A percentile compares a stretch with the other conserved stretches of the same genome.
phyloP scores from a whole-genome alignment of 92 coral and sea anemone genomes.

The Chrysogorgia sp. region DNA sequence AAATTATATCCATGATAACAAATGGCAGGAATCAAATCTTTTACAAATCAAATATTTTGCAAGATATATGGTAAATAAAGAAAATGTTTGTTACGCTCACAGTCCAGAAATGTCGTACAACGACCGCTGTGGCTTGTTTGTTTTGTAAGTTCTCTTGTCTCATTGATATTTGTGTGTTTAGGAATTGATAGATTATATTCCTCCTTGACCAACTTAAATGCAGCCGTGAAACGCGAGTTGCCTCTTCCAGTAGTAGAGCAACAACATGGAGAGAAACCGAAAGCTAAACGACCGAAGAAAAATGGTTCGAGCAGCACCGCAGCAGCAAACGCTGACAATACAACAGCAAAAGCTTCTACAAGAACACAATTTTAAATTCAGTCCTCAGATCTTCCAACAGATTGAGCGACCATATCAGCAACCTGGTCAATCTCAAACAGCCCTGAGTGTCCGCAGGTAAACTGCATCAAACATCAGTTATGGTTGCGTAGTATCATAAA shows the following conservation, averaged over 20 bases:
- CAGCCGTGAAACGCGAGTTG: slow-evolving; percentile 44
- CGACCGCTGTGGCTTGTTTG: neutral
- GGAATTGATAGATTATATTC: slow-evolving; percentile 21
- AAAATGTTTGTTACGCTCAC: too few relatives aligned
- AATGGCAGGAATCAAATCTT: too few relatives aligned
- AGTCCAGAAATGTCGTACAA: neutral
- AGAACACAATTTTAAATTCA: slow-evolving; percentile 12
- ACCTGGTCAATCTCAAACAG: slow-evolving; percentile 71
- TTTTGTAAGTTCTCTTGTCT: neutral
- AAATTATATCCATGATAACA: too few relatives aligned
- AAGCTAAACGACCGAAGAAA: slow-evolving; percentile 30
- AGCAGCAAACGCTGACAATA: slow-evolving; percentile 52
- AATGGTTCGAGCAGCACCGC: slow-evolving; percentile 25
- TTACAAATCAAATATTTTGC: too few relatives aligned
- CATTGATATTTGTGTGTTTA: neutral
- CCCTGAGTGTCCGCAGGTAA: slow-evolving; percentile 40
- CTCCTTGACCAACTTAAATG: slow-evolving; percentile 22
- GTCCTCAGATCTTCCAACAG: slow-evolving; percentile 36
- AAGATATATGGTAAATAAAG: too few relatives aligned
- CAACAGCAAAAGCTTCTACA: slow-evolving; percentile 61
- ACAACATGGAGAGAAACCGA: slow-evolving; percentile 42
- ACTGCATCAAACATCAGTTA: slow-evolving; percentile 51
- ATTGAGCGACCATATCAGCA: slow-evolving; percentile 66
- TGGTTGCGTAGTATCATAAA: slow-evolving; percentile 7
- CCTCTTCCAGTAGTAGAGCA: slow-evolving; percentile 60